Base-by-base conservation (phyloP, 2,888 invertebrate species). In the Onchidella celtica region DNA sequence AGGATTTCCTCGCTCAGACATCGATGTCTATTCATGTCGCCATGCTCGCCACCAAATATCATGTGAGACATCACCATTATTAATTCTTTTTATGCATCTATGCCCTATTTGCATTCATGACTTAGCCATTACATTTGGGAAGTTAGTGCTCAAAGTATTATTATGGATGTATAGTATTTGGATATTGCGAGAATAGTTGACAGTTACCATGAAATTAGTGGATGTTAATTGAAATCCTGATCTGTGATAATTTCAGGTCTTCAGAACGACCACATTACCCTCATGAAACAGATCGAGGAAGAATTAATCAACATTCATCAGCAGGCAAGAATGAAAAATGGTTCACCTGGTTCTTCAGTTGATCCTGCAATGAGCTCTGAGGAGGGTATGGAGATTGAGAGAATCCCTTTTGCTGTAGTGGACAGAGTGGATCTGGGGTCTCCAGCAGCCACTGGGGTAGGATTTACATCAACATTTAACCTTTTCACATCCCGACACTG, bases 11-110 rank as follows among this genome's bases (percentile, higher is more conserved):
- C 95, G 97, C 63, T 95, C 95, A 86, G 97, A 97, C 89, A 96
- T 99, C 85, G 98, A 99, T 93, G 95, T 98, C 0, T 97, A 97
- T 92, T 96, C 97, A 94, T 97, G 98, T 0, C 95, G 98, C 76
- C 96, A 96, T 91, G 97, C 98, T 0, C 95, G 99, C 69, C 97
- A 97, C 89, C 95, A 95, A 89, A 97, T 99, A 79, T 97, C 97
- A 91, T 97, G 98, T 97, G 94, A 95, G 95, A n/a, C n/a, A n/a
- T n/a, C n/a, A n/a, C n/a, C n/a, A n/a, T n/a, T n/a, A n/a, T n/a
- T n/a, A n/a, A n/a, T n/a, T n/a, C n/a, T n/a, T n/a, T n/a, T n/a
- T n/a, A n/a, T n/a, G n/a, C n/a, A n/a, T n/a, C n/a, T n/a, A n/a
- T n/a, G n/a, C n/a, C n/a, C n/a, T n/a, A n/a, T n/a, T n/a, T n/a